Base-by-base conservation (phyloP, 2,888 invertebrate genomes). In the Prionchulus punctatus region DNA sequence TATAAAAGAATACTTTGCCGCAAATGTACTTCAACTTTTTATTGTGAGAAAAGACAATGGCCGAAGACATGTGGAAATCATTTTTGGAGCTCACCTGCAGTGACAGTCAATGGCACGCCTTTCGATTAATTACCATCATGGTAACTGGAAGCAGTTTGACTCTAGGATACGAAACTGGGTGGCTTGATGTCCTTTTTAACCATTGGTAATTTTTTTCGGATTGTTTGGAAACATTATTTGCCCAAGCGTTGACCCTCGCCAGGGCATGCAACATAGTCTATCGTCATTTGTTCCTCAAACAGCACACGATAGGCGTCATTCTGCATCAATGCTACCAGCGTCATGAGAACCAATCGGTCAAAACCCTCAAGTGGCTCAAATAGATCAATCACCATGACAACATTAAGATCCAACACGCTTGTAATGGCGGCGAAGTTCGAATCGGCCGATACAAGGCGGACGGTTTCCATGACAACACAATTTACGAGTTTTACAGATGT, bases 401-500 rank as follows among this genome's bases (percentile, higher is more conserved):
- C 7, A 27, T 58, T 26, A 21, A 21, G 2, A 61, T 62, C 7
- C 12, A 12, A 21, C 54, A 54, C 54, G 30, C 25, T 7, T 47
- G 12, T 2, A 54, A 54, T 47, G 54, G 54, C 4, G 52, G 58
- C 2, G 64, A 63, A 58, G 49, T 48, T 21, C 55, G 49, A 27
- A 47, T 64, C 27, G 54, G 57, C 2, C 53, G 43, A 2, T 57
- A 36, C 26, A 57, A 28, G 21, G 62, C 59, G 1, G 63, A 64
- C 55, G 63, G 62, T 3, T 25, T 49, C 12, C 23, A 30, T 28
- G 50, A 28, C 7, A 26, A 49, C 26, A 49, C 50, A 3, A 47
- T 63, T 12, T 63, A 58, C 26, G 59, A 62, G 25, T 64, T 58
- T 36, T 53, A 61, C n/a, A 62, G 62, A 0, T 65, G 64, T 54